phyloP scores from a whole-genome alignment of 1,140 invertebrate species.

The Aphelenchoides besseyi region DNA sequence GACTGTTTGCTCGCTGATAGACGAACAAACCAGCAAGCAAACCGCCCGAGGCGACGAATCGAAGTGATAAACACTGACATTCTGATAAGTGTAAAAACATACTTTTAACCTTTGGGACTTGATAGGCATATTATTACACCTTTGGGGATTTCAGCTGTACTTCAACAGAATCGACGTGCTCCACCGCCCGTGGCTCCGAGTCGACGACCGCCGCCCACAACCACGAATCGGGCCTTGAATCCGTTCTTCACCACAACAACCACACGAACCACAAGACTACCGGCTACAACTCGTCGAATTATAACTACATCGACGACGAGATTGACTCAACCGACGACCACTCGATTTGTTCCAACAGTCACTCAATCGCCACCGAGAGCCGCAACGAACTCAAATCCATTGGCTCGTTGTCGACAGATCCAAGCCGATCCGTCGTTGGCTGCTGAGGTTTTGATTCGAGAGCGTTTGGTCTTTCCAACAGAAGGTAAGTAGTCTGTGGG shows the following conservation, averaged over 20 bases:
- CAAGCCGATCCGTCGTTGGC: slow-evolving; percentile 50
- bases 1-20: neutral
- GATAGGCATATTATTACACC: too few species aligned
- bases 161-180: neutral
- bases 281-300: neutral
- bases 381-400: slow-evolving; percentile 23
- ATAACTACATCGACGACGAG: slow-evolving; percentile 8
- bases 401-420: slow-evolving; percentile 56
- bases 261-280: slow-evolving; percentile 12
- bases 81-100: neutral
- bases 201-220: neutral
- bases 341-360: slow-evolving; percentile 4
- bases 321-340: slow-evolving; percentile 21
- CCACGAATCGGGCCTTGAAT: slow-evolving; percentile 29
- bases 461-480: slow-evolving; percentile 47
- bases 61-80: neutral
- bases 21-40: neutral
- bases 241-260: slow-evolving; percentile 25
- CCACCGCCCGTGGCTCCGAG: too few species aligned
- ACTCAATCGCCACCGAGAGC: slow-evolving; percentile 25
- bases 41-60: neutral
- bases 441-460: slow-evolving; percentile 56
- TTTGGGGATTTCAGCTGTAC: neutral
- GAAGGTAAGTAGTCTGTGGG: slow-evolving; percentile 42
- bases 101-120: too few species aligned